A percentile compares a stretch with the other conserved stretches of the same genome.
phyloP scores from a whole-genome alignment of 2,797 vertebrate genomes.

The Poeciliopsis paucimaculata region DNA sequence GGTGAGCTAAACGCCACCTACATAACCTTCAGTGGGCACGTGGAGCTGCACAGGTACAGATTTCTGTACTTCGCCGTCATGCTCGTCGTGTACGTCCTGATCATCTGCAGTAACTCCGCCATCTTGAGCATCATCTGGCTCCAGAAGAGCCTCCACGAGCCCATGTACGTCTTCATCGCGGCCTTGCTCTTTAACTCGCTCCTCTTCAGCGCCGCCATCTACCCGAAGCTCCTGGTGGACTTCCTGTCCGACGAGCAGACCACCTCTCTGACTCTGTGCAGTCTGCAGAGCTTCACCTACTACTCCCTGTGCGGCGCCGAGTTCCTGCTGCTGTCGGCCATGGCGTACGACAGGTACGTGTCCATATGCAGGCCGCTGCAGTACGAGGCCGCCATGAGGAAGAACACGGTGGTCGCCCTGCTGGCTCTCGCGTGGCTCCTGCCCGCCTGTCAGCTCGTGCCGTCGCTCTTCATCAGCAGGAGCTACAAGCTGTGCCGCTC shows the following conservation, averaged over 20 bases:
- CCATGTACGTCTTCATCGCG: constrained; percentile 23
- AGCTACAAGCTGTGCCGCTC: neutral
- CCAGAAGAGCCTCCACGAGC: constrained; percentile 15
- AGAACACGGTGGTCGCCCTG: constrained; percentile 2
- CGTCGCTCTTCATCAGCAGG: neutral
- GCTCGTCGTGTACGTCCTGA: neutral
- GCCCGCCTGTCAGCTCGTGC: constrained; percentile 15
- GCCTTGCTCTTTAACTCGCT: constrained; percentile 4
- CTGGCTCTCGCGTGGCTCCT: constrained; percentile 28
- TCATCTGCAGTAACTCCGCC: constrained; percentile 1
- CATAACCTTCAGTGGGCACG: constrained; percentile 7
- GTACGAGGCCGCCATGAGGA: constrained; percentile 21
- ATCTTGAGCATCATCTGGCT: constrained; percentile 8
- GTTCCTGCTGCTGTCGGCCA: constrained; percentile 22
- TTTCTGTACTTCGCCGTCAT: constrained; percentile 8
- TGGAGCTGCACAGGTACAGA: constrained; percentile 4
- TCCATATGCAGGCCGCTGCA: constrained; percentile 54
- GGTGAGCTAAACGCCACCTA: neutral
- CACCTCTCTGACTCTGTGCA: constrained; percentile 18
- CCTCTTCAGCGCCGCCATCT: neutral
- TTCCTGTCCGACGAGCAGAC: constrained; percentile 26
- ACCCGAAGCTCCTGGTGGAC: constrained; percentile 13
- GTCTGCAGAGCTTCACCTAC: constrained; percentile 22
- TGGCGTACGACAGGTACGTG: constrained; percentile 53
- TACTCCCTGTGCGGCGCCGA: constrained; percentile 22